Base-by-base conservation (phyloP, 2,113 vertebrate genomes). In the Semicossyphus pulcher region DNA sequence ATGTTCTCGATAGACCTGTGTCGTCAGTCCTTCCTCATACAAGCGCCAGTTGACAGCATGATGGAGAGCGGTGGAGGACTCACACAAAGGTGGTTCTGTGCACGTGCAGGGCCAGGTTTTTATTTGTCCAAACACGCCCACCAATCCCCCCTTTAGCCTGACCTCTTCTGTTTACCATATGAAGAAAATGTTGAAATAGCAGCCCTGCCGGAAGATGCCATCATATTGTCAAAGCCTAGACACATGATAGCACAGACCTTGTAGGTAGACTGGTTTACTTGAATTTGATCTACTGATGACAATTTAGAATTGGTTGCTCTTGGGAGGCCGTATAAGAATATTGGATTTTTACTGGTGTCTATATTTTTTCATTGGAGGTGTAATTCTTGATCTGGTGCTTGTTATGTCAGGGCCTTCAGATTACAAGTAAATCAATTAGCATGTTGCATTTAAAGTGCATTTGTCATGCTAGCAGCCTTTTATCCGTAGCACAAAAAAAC, bases 1-100 rank as follows among this genome's bases (percentile, higher is more conserved):
- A 56, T 86, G 87, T 86, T 86, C 75, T 78, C 61, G 10, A 81
- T 78, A 67, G 83, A 78, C 60, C 32, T 7, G 71, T 76, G 72
- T 86, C 53, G 80, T 85, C 84, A 86, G 53, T 72, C 72, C 77
- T 84, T 84, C 77, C 82, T 72, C 28, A 39, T 61, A 45, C 80
- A 77, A 78, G 82, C 1, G 25, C 69, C 66, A 76, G 82, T 72
- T 83, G 80, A 89, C 84, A 86, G 80, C 76, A 28, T 80, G 85
- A 86, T 73, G 74, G 64, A 89, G 83, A 66, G 88, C 2, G 45
- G 34, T 6, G 41, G 25, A 51, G 53, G 52, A 44, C 61, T 73
- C 26, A 3, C 61, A 86, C 87, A 87, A 86, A 87, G 86, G 81
- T 78, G 68, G 49, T 72, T 81, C 81, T 88, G 83, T 90, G 66